A percentile compares a stretch with the other conserved stretches of the same genome.
These are phyloP conservation scores for Cariama cristata DNA, from an alignment of 2,113 vertebrate genomes.

Conservation along the genomic window DNA sequence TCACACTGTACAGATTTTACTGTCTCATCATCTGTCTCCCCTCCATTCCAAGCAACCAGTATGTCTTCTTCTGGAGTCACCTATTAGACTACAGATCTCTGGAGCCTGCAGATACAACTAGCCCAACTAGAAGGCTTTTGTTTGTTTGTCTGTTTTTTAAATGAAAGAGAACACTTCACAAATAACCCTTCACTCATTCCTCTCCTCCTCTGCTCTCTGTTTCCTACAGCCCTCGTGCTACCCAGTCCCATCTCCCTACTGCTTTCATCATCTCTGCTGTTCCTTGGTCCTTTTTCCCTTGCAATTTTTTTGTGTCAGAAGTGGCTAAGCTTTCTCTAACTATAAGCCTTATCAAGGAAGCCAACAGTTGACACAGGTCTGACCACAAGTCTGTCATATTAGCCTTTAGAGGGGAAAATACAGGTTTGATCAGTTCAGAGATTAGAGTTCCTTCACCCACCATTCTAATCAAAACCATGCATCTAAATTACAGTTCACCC, in stretches of 20 bases:
- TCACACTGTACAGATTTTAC: constrained; percentile 1
- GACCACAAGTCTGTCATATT: not conserved
- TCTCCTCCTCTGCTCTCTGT: not conserved
- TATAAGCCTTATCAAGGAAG: not conserved
- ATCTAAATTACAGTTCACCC: not conserved
- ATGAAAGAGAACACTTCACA: not conserved
- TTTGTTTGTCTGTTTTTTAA: not conserved
- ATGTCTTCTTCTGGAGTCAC: not conserved
- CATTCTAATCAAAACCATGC: not conserved
- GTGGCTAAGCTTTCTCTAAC: not conserved
- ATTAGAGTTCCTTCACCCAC: not conserved
- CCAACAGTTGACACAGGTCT: not conserved
- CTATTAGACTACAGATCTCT: not conserved
- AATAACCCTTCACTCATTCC: not conserved
- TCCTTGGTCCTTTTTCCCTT: not conserved
- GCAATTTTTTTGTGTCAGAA: not conserved
- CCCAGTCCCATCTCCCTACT: not conserved
- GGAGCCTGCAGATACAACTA: not conserved
- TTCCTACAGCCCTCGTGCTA: not conserved
- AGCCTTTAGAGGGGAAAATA: not conserved
- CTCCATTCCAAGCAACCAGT: not conserved
- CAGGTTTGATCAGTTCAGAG: not conserved
- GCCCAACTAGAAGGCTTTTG: not conserved
- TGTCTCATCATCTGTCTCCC: not conserved
- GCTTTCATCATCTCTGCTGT: not conserved